Base-by-base conservation (phyloP, 92 coral and sea anemone species). In the Siderastrea siderea region DNA sequence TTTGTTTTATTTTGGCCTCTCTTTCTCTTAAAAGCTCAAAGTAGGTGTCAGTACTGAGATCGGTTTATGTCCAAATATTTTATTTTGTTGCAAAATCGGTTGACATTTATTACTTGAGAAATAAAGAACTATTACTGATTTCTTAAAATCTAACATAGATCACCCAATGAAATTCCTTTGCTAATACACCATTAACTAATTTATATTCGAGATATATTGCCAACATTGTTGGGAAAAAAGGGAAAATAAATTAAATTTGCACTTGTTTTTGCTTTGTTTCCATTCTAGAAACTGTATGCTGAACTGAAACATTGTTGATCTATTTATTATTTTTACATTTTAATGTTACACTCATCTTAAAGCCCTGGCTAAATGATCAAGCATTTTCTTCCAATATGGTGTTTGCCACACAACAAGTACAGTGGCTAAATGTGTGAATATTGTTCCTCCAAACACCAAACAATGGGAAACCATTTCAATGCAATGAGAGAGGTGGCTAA, bases 191-290 rank as follows among this genome's bases (percentile, higher is more conserved):
- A 66, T 66, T 66, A 66, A 16, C 71, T 66, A 66, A 66, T 66
- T 16, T 66, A 66, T 66, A 26, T 66, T 66, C 71, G 17, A 66
- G 71, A 66, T 66, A 66, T 66, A 66, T 66, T 66, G 13, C 71
- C 4, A 66, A 71, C 76, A 71, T 47, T 71, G 76, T 71, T 48
- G 54, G 76, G 55, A 48, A 71, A 71, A 71, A 71, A 11, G 76
- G 76, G 55, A 71, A 71, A 71, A 71, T 47, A 71, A 54, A 71
- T 71, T 71, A 71, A 71, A 71, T 71, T 71, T 71, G 76, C 76
- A 71, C 76, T 5, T 5, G 76, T 71, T 71, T 71, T 54, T 71
- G 76, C 76, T 71, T 71, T 71, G 76, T 71, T 71, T 46, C 76
- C 55, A 71, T 71, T 71, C 13, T 16, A 45, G 71, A 66, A 66